Base-by-base conservation (phyloP, 2,888 invertebrate species). In the Pterostichus madidus region DNA sequence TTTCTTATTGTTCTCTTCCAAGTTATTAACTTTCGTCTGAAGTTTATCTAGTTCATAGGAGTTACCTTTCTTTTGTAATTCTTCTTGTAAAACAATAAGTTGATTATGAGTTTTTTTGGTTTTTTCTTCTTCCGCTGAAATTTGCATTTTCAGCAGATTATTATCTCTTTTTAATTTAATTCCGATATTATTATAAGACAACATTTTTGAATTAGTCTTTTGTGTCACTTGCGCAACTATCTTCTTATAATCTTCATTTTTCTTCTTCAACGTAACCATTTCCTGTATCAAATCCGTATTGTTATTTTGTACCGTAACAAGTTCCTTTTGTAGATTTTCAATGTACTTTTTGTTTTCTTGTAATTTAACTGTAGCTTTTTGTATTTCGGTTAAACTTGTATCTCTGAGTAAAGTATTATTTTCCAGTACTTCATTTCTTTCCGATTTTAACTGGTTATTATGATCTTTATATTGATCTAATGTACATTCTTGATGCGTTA, bases 71-170 rank as follows among this genome's bases (percentile, higher is more conserved):
- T 44, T 64, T 17, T 79, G 15, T 31, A 31, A 15, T 79, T 71
- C 68, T 44, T 13, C 15, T 56, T 76, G 13, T 5, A 56, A n/a
- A 3, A 39, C 56, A 56, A 44, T 8, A 5, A 56, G 15, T 44
- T 59, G 32, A 13, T n/a, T 35, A n/a, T 61, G 78, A 17, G 59
- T 59, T 10, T 39, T 4, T 11, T 24, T 59, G 11, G 44, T 35
- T 10, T 31, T 10, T 32, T 85, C 84, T 31, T 90, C 84, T 85
- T 91, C 88, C 73, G 86, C 84, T 86, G 89, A 88, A 68, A 90
- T 84, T 56, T 88, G 87, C 64, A 83, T 81, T 1, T 88, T 84
- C 56, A 88, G 84, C 24, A 87, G 85, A 79, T 87, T 87, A 68
- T 86, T 84, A 83, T 85, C 86, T 52, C 85, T 85, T 1, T 86